A percentile compares a stretch with the other conserved stretches of the same genome.
Conservation (phyloP, 1,140 invertebrate species). For the Gonioctena quinquepunctata region DNA sequence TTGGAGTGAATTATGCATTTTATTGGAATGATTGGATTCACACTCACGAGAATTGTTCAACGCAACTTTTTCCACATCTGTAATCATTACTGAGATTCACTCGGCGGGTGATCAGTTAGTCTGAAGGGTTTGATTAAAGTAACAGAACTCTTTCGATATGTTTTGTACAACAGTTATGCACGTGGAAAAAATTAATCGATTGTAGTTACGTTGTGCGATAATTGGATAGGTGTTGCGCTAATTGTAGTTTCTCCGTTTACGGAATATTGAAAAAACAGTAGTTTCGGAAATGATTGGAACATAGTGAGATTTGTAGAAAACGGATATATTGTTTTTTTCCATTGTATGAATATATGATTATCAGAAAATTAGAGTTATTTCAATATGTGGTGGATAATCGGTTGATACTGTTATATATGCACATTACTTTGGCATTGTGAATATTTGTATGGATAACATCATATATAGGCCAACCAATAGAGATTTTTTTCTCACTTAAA, state of each 20-base stretch:
- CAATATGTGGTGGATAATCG: no score
- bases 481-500: no score
- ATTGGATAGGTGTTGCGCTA: background rate
- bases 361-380: no score
- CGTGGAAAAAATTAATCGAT: background rate
- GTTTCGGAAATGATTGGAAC: background rate
- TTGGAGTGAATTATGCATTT: background rate
- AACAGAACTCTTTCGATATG: background rate
- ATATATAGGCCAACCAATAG: no score
- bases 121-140: background rate
- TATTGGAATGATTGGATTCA: background rate
- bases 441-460: no score
- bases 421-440: no score
- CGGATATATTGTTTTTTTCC: background rate
- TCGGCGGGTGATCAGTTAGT: background rate
- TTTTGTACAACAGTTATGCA: background rate
- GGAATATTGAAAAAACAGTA: background rate
- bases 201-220: background rate
- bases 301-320: background rate
- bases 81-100: background rate
- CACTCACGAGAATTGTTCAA: background rate
- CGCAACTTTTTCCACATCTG: background rate
- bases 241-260: background rate
- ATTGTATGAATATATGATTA: no score
- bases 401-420: no score